Evolutionary conservation across 2,888 invertebrate species (phyloP).

Genomic region (Amiota minor): DNA sequence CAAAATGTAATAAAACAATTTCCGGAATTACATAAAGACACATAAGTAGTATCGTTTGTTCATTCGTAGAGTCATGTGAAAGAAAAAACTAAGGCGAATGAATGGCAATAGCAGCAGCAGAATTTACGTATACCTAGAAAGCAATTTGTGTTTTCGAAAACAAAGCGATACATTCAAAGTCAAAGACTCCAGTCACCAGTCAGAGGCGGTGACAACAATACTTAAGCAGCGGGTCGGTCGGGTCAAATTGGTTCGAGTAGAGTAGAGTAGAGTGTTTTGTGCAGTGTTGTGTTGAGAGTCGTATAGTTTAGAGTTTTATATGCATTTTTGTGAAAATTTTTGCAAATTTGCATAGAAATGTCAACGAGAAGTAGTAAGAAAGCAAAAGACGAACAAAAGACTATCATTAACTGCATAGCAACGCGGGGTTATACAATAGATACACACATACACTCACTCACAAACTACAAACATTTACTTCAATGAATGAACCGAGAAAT

Average conservation of each 20-base stretch:
- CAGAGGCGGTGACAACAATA: too few relatives aligned
- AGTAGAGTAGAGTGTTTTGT: not conserved
- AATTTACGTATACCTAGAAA: constrained; percentile 18
- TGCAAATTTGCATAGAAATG: constrained; percentile 28
- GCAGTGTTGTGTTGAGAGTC: not conserved
- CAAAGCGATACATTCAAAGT: too few relatives aligned
- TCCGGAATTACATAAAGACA: constrained; percentile 18
- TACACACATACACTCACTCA: not conserved
- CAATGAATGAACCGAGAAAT: too few relatives aligned
- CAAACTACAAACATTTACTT: too few relatives aligned
- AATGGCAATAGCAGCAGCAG: not conserved
- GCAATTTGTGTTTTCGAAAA: constrained; percentile 12
- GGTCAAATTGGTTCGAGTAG: not conserved
- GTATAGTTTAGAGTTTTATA: constrained; percentile 1
- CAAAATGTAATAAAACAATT: constrained; percentile 23
- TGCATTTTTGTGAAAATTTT: constrained; percentile 23
- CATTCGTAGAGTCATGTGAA: too few relatives aligned
- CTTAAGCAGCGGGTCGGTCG: too few relatives aligned
- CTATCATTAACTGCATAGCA: constrained; percentile 18
- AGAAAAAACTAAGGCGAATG: not conserved
- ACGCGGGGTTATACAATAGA: not conserved
- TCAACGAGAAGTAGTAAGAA: constrained; percentile 5
- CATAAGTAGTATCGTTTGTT: not conserved
- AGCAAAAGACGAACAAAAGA: constrained; percentile 13
- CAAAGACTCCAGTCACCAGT: too few relatives aligned